Percentiles rank a stretch among this genome's conserved stretches.
phyloP scores from a whole-genome alignment of 2,888 invertebrate genomes.

The Platycheirus rosarum region DNA sequence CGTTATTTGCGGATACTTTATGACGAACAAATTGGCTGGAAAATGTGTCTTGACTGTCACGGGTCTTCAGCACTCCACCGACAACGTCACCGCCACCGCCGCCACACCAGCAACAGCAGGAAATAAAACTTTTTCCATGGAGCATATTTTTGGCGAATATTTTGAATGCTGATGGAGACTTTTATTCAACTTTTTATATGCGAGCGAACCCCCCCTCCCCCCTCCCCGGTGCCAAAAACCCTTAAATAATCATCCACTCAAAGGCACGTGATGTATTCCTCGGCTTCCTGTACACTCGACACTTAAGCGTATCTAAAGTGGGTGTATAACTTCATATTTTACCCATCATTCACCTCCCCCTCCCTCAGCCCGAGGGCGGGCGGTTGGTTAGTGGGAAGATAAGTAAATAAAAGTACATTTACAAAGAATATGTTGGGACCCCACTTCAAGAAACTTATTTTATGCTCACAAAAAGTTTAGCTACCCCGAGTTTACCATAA shows the following conservation, averaged over 20 bases:
- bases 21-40: constrained; percentile 74
- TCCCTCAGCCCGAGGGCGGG: background rate
- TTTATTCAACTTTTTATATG: constrained; percentile 65
- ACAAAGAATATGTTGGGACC: constrained; percentile 60
- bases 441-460: constrained; percentile 67
- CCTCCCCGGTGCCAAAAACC: constrained; percentile 42
- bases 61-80: constrained; percentile 11
- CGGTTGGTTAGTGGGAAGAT: constrained; percentile 22
- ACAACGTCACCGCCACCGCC: background rate
- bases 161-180: constrained; percentile 54
- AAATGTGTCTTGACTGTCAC: constrained; percentile 66
- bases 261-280: constrained; percentile 71
- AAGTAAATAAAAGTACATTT: constrained; percentile 60
- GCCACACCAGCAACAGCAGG: background rate
- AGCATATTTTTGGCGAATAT: constrained; percentile 51
- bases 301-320: constrained; percentile 49
- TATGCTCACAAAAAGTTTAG: constrained; percentile 61
- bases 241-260: constrained; percentile 71
- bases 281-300: constrained; percentile 61
- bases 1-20: constrained; percentile 73
- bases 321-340: constrained; percentile 62
- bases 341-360: constrained; percentile 7
- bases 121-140: constrained; percentile 47
- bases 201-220: constrained; percentile 27
- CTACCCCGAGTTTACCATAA: constrained; percentile 61